These are phyloP conservation scores for Blastomussa wellsi DNA, from an alignment of 92 coral and sea anemone genomes.

Conservation along the genomic window DNA sequence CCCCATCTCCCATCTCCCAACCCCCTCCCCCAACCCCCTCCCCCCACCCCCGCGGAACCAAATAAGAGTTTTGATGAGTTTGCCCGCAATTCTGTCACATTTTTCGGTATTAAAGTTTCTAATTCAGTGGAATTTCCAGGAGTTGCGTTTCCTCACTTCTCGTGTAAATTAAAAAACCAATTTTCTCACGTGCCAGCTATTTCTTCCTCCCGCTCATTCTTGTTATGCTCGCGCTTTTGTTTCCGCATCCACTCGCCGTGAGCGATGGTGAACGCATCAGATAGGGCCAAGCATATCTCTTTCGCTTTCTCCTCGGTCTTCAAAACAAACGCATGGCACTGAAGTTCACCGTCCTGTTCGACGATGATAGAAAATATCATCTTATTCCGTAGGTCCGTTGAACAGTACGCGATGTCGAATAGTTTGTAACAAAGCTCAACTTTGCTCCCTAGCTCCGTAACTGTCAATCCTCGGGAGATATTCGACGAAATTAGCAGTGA, in stretches of 20 bases:
- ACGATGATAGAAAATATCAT: conserved; percentile 80
- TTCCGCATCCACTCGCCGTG: conserved; percentile 73
- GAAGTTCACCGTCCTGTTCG: conserved; percentile 71
- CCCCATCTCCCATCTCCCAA: too few species aligned
- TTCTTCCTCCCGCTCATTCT: conserved; percentile 34
- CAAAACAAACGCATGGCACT: conserved; percentile 81
- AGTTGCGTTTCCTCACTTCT: not conserved
- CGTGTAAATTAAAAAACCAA: not conserved
- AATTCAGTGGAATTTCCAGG: not conserved
- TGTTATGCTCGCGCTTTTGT: conserved; percentile 56
- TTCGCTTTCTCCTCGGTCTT: conserved; percentile 76
- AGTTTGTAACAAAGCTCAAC: conserved; percentile 64
- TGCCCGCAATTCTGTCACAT: not conserved
- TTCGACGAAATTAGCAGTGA: conserved; percentile 75
- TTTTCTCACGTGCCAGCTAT: not conserved
- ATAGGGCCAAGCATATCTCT: conserved; percentile 72
- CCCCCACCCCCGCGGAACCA: too few species aligned
- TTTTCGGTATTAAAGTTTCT: not conserved
- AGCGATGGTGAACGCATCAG: conserved; percentile 76
- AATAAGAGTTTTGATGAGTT: too few species aligned
- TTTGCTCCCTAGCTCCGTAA: conserved; percentile 68
- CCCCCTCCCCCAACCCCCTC: too few species aligned
- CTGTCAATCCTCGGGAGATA: conserved; percentile 74
- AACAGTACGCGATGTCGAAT: conserved; percentile 86
- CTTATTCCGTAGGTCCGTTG: conserved; percentile 67